A percentile compares a stretch with the other conserved stretches of the same genome.
phyloP scores from a whole-genome alignment of 2,113 vertebrate genomes.

The Malurus elegans region DNA sequence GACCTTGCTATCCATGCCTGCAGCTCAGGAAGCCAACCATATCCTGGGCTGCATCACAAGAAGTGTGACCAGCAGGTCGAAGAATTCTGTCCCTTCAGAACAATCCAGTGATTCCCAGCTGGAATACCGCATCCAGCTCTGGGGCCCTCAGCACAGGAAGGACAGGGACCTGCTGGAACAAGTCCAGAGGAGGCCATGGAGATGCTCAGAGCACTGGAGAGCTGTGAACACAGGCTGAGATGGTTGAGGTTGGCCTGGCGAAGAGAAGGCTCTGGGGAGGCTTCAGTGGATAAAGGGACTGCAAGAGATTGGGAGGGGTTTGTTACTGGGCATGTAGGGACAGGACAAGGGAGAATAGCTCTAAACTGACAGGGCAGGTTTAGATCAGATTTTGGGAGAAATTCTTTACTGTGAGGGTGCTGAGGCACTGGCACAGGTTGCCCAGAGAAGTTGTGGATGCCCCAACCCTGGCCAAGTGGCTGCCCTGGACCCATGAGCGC shows the following conservation, averaged over 20 bases:
- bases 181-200: not conserved
- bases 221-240: not conserved
- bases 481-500: accelerated
- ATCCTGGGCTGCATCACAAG: not conserved
- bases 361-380: not conserved
- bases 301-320: not conserved
- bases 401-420: not conserved
- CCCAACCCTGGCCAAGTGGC: not conserved
- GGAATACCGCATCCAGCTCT: not conserved
- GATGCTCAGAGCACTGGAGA: not conserved
- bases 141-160: not conserved
- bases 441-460: not conserved
- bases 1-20: not conserved
- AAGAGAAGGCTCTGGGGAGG: not conserved
- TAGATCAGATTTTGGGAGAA: not conserved
- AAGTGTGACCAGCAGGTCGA: not conserved
- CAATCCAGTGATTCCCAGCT: not conserved
- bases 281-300: not conserved
- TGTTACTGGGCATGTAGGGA: not conserved
- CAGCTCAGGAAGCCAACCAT: not conserved
- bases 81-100: not conserved
- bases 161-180: not conserved
- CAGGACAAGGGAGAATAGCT: not conserved
- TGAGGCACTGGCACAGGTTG: not conserved
- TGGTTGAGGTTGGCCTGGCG: not conserved